Base-by-base conservation (phyloP, 1,140 invertebrate genomes). In the Listronotus bonariensis region DNA sequence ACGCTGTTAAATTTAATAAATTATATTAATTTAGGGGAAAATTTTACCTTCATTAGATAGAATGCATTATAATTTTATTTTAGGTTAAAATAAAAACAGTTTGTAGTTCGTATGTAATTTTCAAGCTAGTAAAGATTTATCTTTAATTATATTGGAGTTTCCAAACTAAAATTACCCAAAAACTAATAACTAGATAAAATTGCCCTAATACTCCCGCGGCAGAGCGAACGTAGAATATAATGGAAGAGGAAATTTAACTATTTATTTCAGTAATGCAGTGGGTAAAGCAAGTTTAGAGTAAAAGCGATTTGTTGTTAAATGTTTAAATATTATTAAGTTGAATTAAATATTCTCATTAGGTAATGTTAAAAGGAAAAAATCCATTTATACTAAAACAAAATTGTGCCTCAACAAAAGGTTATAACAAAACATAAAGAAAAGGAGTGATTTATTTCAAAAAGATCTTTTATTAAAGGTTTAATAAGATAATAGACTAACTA, bases 81-180 rank as follows among this genome's bases (percentile, higher is more conserved):
- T 34, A 60, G 38, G 45, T 60, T 60, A 48, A 51, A 60, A 62
- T 62, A 62, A 59, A 60, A 42, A 34, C 48, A 62, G 46, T 60
- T 51, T 8, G 57, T 42, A 51, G 57, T 58, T 58, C 18, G 57
- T 46, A 40, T 52, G 57, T 60, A 60, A 46, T 60, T 60, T 51
- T 60, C 51, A 60, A 51, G 57, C 48, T 51, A 49, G 57, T 51
- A 42, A 45, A 62, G 59, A 63, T 63, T 63, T 63, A 63, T 63
- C 61, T 63, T 63, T 63, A 63, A 63, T 63, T 63, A 63, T 63
- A 63, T 63, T 63, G 61, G 61, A 63, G 61, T 63, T 63, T 63
- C 41, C 14, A 63, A 63, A 63, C 52, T 51, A 41, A 63, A 63
- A 63, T 63, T 63, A 63, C 51, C 61, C 45, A 53, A 63, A 63